Evolutionary conservation across 2,113 vertebrate genomes (phyloP).

Genomic region (Hystrix brachyura): DNA sequence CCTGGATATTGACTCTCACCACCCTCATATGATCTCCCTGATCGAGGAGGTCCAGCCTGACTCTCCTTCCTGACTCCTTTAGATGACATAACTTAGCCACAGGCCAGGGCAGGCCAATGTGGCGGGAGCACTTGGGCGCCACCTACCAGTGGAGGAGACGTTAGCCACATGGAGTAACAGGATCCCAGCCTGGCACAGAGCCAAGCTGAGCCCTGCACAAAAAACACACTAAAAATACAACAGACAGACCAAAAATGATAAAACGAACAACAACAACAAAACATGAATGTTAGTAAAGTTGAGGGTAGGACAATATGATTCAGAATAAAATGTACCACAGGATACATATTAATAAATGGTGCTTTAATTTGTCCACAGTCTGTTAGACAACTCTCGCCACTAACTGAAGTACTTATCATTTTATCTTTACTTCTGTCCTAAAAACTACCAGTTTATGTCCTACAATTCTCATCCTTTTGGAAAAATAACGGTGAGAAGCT

Average conservation of each 20-base stretch:
- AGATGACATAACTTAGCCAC: neutral
- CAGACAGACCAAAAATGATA: neutral
- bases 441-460: neutral
- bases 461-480: neutral
- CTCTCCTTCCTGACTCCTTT: neutral
- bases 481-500: neutral
- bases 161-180: neutral
- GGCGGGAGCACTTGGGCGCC: neutral
- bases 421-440: neutral
- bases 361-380: neutral
- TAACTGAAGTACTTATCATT: neutral
- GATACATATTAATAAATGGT: neutral
- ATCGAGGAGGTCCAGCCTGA: neutral
- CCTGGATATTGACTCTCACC: too few relatives aligned
- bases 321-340: fast-evolving
- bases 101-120: neutral
- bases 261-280: neutral
- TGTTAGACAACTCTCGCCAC: neutral
- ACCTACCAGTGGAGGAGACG: neutral
- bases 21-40: neutral
- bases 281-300: neutral
- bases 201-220: neutral
- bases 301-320: neutral
- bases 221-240: too few relatives aligned
- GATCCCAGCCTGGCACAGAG: neutral